These are phyloP conservation scores for Recurvirostra avosetta DNA, from an alignment of 2,113 vertebrate species.

Conservation along the genomic window DNA sequence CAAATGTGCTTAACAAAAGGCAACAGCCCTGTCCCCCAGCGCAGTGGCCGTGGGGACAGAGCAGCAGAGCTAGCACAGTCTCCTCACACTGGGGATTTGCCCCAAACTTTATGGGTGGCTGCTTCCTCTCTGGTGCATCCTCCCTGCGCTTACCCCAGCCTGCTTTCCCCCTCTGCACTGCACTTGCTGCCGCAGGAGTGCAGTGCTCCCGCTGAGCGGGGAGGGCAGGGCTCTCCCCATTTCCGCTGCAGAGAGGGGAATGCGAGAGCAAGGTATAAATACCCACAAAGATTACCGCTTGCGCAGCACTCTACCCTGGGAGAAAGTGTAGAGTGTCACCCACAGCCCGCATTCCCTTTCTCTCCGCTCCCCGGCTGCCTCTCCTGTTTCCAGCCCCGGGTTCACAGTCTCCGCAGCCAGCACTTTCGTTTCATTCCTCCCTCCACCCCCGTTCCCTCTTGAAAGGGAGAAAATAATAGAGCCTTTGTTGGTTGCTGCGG, in stretches of 20 bases:
- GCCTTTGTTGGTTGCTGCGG: conserved; percentile 19
- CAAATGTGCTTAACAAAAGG: not conserved
- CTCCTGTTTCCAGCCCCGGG: not conserved
- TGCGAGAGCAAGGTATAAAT: not conserved
- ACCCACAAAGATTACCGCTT: not conserved
- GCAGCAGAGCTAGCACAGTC: not conserved
- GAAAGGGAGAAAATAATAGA: conserved; percentile 33
- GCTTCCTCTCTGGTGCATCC: not conserved
- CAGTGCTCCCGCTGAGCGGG: fast-evolving
- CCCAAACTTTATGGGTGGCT: fast-evolving
- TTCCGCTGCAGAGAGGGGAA: not conserved
- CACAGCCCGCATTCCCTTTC: not conserved
- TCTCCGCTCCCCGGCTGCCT: not conserved
- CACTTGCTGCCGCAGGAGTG: fast-evolving
- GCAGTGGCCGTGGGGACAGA: fast-evolving
- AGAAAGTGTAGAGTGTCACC: not conserved
- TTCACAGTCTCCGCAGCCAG: not conserved
- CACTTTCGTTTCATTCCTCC: conserved; percentile 16
- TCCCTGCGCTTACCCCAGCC: not conserved
- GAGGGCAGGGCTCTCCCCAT: not conserved
- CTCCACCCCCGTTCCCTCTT: not conserved
- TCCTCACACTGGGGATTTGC: not conserved
- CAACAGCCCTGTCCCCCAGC: not conserved
- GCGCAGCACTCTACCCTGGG: not conserved
- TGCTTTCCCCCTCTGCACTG: fast-evolving